These are phyloP conservation scores for Cromileptes altivelis DNA, from an alignment of 2,113 vertebrate genomes.

Conservation along the genomic window DNA sequence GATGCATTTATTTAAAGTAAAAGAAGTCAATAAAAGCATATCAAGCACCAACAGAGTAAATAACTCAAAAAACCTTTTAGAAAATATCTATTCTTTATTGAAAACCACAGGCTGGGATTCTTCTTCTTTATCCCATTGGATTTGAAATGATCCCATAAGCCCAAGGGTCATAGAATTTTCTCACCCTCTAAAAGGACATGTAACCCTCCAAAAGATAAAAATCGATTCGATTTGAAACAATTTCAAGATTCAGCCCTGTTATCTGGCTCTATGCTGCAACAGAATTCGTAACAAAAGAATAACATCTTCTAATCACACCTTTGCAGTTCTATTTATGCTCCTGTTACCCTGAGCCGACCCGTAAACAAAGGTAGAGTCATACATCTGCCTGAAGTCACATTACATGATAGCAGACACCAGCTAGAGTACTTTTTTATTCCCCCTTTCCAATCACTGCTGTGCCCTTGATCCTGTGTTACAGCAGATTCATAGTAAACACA, in stretches of 20 bases:
- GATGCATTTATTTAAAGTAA: constrained; percentile 3
- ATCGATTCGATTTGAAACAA: constrained; percentile 26
- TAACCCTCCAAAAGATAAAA: constrained; percentile 40
- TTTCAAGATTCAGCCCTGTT: constrained; percentile 20
- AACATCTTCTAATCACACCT: constrained; percentile 35
- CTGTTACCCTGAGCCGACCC: constrained; percentile 23
- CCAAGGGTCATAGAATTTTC: constrained; percentile 14
- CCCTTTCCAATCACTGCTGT: constrained; percentile 69
- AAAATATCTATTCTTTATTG: background rate
- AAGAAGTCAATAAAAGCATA: constrained; percentile 9
- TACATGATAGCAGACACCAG: constrained; percentile 58
- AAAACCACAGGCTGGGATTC: background rate
- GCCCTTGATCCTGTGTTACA: constrained; percentile 78
- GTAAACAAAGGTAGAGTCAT: constrained; percentile 57
- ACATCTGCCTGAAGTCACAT: constrained; percentile 63
- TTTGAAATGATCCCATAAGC: constrained; percentile 29
- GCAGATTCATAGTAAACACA: constrained; percentile 80
- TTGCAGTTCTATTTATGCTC: constrained; percentile 35
- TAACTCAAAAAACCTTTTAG: background rate
- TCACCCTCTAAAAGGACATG: constrained; percentile 22
- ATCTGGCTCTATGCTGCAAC: background rate
- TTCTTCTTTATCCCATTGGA: constrained; percentile 2
- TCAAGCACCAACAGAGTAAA: background rate
- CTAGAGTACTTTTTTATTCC: constrained; percentile 54
- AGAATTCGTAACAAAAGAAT: background rate